Base-by-base conservation (phyloP, 2,113 vertebrate genomes). In the Poecile atricapillus region DNA sequence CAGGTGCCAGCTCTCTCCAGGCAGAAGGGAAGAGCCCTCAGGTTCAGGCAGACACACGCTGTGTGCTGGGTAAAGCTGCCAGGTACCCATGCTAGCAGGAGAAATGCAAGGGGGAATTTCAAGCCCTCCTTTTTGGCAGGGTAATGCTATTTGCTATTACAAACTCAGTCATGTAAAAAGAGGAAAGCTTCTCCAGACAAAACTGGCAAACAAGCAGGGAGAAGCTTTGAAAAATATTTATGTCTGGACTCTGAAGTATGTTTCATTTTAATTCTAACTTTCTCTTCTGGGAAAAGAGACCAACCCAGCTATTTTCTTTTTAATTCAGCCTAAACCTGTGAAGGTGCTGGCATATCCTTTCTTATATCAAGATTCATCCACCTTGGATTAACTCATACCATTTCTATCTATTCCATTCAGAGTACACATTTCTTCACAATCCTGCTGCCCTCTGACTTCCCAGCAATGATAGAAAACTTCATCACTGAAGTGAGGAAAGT, bases 41-140 rank as follows among this genome's bases (percentile, higher is more conserved):
- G 53, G 55, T 18, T 30, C 31, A 52, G 50, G 21, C 62, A 53
- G 33, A 13, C 37, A 19, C 24, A 4, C 1, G 0, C 55, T 8
- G 35, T 4, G 22, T 27, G 56, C 69, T 39, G 30, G 5, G 9
- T 4, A 6, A 4, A 56, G 14, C 4, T 52, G 62, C 55, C 25
- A 9, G 31, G 25, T n/a, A 39, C 33, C 43, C 4, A 0, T 3
- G 46, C 68, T 65, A 0, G 0, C 35, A 55, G 77, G 5, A 50
- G 84, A 62, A 59, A 75, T 59, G 28, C 37, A 43, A 15, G 12
- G 27, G 30, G 41, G 64, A 50, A 63, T 41, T 59, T 62, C 3
- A 5, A 63, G 33, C n/a, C n/a, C 41, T 78, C 30, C 12, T 11
- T 89, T 70, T 91, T 2, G 20, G 47, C 47, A 39, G 39, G 33